Evolutionary conservation across 2,888 invertebrate genomes (phyloP).

Genomic region (Muscina levida): DNA sequence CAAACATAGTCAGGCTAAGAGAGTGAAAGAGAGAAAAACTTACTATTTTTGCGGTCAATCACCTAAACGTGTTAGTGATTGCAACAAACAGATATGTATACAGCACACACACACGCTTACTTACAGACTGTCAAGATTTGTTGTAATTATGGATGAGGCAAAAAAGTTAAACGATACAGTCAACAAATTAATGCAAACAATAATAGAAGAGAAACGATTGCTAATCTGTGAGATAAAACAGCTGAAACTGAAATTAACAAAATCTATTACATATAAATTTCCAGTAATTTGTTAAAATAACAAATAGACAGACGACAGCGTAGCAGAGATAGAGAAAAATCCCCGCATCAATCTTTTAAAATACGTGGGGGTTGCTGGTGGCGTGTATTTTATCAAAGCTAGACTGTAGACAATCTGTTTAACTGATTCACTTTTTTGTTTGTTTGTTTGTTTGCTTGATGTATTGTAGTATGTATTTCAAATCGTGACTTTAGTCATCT

Average conservation of each 20-base stretch:
- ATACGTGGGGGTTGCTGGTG: background rate
- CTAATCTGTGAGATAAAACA: constrained; percentile 8
- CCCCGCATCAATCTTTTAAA: too few relatives aligned
- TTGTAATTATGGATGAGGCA: background rate
- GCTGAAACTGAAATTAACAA: constrained; percentile 25
- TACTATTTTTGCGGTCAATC: constrained; percentile 61
- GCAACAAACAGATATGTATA: constrained; percentile 50
- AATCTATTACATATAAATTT: constrained; percentile 35
- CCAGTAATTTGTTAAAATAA: constrained; percentile 35
- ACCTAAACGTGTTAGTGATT: constrained; percentile 64
- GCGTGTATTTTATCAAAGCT: background rate
- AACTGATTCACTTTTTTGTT: background rate
- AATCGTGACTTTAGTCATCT: constrained; percentile 51
- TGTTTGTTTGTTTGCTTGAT: background rate
- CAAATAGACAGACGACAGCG: background rate
- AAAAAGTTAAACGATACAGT: background rate
- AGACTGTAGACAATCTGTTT: too few relatives aligned
- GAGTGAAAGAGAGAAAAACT: background rate
- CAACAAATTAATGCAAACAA: background rate
- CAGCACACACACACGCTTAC: constrained; percentile 7
- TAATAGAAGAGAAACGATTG: background rate
- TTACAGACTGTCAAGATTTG: background rate
- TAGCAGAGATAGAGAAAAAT: too few relatives aligned
- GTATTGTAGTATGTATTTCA: constrained; percentile 4
- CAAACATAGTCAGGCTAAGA: constrained; percentile 30